phyloP scores from a whole-genome alignment of 2,113 vertebrate species.

The Oncorhynchus mykiss region DNA sequence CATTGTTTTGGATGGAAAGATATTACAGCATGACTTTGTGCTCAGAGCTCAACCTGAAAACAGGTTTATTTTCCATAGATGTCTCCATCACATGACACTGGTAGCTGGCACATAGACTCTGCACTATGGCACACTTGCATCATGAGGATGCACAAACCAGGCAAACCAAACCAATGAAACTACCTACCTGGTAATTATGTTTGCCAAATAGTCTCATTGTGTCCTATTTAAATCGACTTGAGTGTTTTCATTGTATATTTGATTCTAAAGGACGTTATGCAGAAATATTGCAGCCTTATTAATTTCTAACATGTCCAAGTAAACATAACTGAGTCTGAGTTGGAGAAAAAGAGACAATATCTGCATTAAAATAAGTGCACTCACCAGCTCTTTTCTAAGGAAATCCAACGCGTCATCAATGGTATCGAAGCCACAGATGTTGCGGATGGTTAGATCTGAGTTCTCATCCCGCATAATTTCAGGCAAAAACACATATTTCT shows the following conservation, averaged over 20 bases:
- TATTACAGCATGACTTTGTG: too few relatives aligned
- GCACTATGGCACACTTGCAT: too few relatives aligned
- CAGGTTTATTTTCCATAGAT: neutral
- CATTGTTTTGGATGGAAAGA: neutral
- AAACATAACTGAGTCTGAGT: too few relatives aligned
- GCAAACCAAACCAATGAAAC: too few relatives aligned
- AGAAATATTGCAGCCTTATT: neutral
- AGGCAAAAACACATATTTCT: slow-evolving; percentile 13
- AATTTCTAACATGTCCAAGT: neutral
- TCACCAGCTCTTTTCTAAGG: slow-evolving; percentile 89
- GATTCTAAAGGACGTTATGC: too few relatives aligned
- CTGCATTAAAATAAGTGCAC: slow-evolving; percentile 27
- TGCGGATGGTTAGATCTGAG: slow-evolving; percentile 42
- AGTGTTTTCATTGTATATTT: too few relatives aligned
- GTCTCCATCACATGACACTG: neutral
- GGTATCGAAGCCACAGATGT: slow-evolving; percentile 84
- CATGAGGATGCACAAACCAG: too few relatives aligned
- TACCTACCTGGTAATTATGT: too few relatives aligned
- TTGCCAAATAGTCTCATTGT: too few relatives aligned
- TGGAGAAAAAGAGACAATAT: neutral
- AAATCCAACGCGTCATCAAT: slow-evolving; percentile 85
- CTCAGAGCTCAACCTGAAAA: neutral
- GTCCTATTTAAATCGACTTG: too few relatives aligned
- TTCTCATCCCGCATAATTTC: slow-evolving; percentile 35
- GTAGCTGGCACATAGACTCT: neutral